Conservation (phyloP, 2,888 invertebrate genomes). For the Drosophila conformis region DNA sequence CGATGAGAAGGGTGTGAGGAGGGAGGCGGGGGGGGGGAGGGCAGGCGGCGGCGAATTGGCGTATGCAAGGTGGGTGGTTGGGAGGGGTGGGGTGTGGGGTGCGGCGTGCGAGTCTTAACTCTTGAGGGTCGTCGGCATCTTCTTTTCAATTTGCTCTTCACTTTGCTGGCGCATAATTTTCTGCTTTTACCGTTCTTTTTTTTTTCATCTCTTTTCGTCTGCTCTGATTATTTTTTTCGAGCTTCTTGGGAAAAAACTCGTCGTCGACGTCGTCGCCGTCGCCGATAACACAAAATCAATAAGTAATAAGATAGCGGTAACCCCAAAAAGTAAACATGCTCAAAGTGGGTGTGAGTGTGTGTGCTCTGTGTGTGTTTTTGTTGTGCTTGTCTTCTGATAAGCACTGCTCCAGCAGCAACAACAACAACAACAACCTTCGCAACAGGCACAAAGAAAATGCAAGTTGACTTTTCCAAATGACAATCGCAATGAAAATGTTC, state of each 20-base stretch:
- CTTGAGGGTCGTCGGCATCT: slow-evolving; percentile 54
- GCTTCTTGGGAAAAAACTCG: slow-evolving; percentile 30
- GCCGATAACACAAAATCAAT: slow-evolving; percentile 74
- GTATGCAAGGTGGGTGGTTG: not conserved
- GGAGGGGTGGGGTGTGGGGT: not conserved
- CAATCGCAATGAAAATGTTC: slow-evolving; percentile 64
- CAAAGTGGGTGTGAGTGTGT: slow-evolving; percentile 9
- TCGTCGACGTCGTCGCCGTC: slow-evolving; percentile 34
- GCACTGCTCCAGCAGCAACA: slow-evolving; percentile 18
- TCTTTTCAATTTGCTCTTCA: slow-evolving; percentile 67
- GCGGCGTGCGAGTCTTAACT: not conserved
- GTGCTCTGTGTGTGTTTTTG: slow-evolving; percentile 16
- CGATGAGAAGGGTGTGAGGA: not conserved
- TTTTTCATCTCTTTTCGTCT: slow-evolving; percentile 5
- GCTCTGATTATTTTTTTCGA: slow-evolving; percentile 9
- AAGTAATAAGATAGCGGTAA: slow-evolving; percentile 76
- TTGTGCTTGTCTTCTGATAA: slow-evolving; percentile 60
- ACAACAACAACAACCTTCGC: not conserved
- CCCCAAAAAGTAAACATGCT: slow-evolving; percentile 59
- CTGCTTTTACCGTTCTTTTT: slow-evolving; percentile 13
- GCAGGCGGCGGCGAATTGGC: not conserved
- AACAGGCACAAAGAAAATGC: slow-evolving; percentile 34
- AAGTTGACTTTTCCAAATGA: slow-evolving; percentile 40
- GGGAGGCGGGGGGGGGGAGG: not conserved
- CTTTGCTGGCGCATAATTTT: slow-evolving; percentile 37